These are phyloP conservation scores for Antigone vipio DNA, from an alignment of 2,113 vertebrate species.

Conservation along the genomic window DNA sequence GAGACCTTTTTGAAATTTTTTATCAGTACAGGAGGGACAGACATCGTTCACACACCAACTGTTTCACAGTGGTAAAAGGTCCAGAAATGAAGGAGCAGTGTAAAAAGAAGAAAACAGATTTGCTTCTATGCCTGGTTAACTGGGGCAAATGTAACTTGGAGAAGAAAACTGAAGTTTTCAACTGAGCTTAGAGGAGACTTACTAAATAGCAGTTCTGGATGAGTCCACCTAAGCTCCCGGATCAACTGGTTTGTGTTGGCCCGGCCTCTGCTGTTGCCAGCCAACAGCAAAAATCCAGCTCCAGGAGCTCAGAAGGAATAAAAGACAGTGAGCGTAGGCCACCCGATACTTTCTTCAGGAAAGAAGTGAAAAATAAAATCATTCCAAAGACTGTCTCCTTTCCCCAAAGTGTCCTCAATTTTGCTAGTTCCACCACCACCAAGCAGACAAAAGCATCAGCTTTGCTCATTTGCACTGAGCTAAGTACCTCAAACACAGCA, in stretches of 20 bases:
- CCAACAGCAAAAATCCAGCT: neutral
- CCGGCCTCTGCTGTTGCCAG: neutral
- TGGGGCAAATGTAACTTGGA: neutral
- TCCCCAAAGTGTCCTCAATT: neutral
- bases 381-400: neutral
- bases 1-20: neutral
- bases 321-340: neutral
- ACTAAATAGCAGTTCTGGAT: neutral
- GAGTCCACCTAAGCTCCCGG: neutral
- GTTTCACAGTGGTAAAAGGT: constrained; percentile 51
- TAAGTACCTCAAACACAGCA: neutral
- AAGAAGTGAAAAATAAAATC: neutral
- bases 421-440: neutral
- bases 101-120: constrained; percentile 27
- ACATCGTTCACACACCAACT: constrained; percentile 29
- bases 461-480: neutral
- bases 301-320: neutral
- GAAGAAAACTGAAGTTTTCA: constrained; percentile 16
- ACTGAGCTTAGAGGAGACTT: neutral
- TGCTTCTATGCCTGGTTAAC: neutral
- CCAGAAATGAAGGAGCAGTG: neutral
- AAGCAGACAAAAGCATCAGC: neutral
- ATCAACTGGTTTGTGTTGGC: neutral
- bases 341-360: neutral
- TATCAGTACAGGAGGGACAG: constrained; percentile 23